Evolutionary conservation across 2,797 vertebrate genomes (phyloP), one percentile per base, ranked within the genome.

Genomic region (Melopsittacus undulatus): DNA sequence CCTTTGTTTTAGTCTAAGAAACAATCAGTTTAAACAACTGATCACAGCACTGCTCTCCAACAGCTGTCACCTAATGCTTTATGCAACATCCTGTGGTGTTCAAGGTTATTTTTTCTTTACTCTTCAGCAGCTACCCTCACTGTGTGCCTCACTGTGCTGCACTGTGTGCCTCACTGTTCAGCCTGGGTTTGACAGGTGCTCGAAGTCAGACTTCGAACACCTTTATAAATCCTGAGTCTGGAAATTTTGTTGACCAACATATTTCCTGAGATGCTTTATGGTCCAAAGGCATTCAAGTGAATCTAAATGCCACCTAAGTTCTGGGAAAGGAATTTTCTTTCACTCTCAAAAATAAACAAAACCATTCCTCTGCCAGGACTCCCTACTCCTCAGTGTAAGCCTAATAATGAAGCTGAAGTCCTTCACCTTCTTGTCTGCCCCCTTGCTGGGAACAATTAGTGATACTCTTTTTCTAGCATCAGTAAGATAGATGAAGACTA

Each of bases 281-380:
- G 34, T 59, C 15, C 38, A 62, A 75, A 76, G 64, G 13, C 4
- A 34, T 76, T 57, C 30, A 40, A 57, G 79, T 5, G 19, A 23
- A 80, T 43, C 13, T 34, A 62, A 90, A 85, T 11, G 9, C 2
- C 18, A 22, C 12, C 8, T 11, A 29, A 63, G 52, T 54, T 45
- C 45, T 13, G 38, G n/a, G 85, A 90, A 11, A 62, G 1, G 14
- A 76, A 57, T 64, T 57, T 0, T 36, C 15, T 66, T 36, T 68
- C 23, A 63, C 5, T 74, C 18, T 61, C 30, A 63, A 67, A 82
- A 89, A 23, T 22, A 70, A 91, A 52, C 19, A 6, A 56, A 61
- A 23, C 0, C 0, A 1, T n/a, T 20, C 21, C 52, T 89, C 56
- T 46, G 4, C 27, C 29, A 68, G 8, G 8, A 62, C 23, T 32